phyloP scores from a whole-genome alignment of 2,888 invertebrate species.

The Crepidodera aurea region DNA sequence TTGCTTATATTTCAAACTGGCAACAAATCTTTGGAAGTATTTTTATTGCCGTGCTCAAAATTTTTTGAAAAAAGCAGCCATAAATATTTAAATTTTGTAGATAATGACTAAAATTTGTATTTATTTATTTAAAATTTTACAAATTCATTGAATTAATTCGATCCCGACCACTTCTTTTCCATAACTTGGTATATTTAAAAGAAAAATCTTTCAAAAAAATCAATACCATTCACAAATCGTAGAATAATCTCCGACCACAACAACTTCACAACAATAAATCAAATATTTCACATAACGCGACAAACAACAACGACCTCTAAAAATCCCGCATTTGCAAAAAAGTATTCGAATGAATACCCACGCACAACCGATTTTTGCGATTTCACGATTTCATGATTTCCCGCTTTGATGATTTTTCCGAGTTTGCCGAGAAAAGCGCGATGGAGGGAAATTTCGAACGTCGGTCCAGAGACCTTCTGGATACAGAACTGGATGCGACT shows the following conservation, averaged over 20 bases:
- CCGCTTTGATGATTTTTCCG: constrained; percentile 18
- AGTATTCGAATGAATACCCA: not conserved
- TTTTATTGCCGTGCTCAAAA: no score
- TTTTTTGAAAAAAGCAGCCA: no score
- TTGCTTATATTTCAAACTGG: no score
- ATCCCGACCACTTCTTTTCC: no score
- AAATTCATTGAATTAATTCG: no score
- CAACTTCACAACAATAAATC: constrained; percentile 7
- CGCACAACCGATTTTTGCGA: no score
- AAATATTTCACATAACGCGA: not conserved
- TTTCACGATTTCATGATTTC: no score
- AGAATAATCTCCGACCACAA: not conserved
- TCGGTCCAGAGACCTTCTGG: constrained; percentile 32
- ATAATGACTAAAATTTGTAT: no score
- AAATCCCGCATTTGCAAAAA: constrained; percentile 3
- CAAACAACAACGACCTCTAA: not conserved
- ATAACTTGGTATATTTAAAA: no score
- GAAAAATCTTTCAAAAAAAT: constrained; percentile 8
- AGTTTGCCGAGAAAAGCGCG: constrained; percentile 11
- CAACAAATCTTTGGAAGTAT: no score
- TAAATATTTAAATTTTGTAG: no score
- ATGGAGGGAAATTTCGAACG: constrained; percentile 31
- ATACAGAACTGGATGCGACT: constrained; percentile 45
- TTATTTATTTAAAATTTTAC: no score
- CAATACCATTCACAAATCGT: constrained; percentile 5